A percentile compares a stretch with the other conserved stretches of the same genome.
Evolutionary conservation across 2,797 vertebrate genomes (phyloP).

Genomic region (Ceryle rudis): DNA sequence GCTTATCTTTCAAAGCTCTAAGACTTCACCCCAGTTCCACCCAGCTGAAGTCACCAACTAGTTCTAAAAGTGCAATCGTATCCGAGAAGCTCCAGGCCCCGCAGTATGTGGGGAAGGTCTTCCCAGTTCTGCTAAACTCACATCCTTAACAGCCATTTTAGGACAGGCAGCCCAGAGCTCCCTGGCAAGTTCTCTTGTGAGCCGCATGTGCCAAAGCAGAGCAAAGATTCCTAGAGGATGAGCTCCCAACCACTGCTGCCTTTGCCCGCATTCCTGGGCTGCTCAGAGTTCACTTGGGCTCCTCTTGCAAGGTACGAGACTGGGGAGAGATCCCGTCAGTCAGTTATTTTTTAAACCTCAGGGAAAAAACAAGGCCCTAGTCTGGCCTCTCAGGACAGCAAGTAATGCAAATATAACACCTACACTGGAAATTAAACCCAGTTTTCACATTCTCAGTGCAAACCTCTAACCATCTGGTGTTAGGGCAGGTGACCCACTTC

Average conservation of each 20-base stretch:
- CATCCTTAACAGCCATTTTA: slow-evolving; percentile 68
- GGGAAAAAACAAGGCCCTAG: neutral
- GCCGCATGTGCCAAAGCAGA: slow-evolving; percentile 7
- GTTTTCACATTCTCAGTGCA: neutral
- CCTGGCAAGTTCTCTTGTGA: slow-evolving; percentile 39
- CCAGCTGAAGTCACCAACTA: slow-evolving; percentile 41
- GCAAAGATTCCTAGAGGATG: slow-evolving; percentile 57
- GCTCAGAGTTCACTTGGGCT: neutral
- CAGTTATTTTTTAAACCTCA: neutral
- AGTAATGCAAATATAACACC: neutral
- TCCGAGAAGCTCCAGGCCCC: neutral
- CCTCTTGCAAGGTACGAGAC: neutral
- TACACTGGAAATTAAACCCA: neutral
- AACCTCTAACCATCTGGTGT: neutral
- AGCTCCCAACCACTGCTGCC: slow-evolving; percentile 60
- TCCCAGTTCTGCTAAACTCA: slow-evolving; percentile 26
- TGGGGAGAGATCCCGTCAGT: neutral
- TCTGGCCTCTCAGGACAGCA: neutral
- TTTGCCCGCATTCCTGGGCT: neutral
- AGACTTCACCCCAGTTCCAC: slow-evolving; percentile 49
- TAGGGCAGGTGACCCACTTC: slow-evolving; percentile 9
- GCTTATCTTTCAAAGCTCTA: slow-evolving; percentile 18
- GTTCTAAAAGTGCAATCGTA: neutral
- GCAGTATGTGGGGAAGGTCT: neutral
- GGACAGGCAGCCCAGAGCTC: slow-evolving; percentile 59